Conservation (phyloP, 2,113 vertebrate genomes). For the Phylloscopus trochiloides region DNA sequence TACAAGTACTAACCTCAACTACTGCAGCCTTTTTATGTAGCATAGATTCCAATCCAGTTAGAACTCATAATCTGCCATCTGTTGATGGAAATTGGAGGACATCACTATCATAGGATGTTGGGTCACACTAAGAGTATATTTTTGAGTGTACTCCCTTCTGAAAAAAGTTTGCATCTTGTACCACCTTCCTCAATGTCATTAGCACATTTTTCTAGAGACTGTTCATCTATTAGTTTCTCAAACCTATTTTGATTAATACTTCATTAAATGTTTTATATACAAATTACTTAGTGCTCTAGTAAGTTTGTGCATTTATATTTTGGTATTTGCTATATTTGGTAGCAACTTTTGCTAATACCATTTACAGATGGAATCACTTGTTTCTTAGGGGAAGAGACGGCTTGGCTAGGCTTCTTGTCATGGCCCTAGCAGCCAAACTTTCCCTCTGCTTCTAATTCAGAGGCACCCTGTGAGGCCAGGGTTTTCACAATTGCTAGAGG, state of each 20-base stretch:
- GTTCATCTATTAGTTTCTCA: background rate
- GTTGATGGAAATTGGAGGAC: background rate
- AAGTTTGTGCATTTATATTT: background rate
- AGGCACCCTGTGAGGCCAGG: background rate
- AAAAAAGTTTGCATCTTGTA: background rate
- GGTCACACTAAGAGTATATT: background rate
- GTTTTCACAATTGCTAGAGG: background rate
- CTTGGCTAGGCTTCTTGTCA: background rate
- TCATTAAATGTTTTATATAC: background rate
- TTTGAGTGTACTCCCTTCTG: background rate
- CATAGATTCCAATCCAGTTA: background rate
- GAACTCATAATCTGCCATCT: background rate
- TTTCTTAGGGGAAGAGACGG: background rate
- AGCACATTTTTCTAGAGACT: background rate
- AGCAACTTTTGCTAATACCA: background rate
- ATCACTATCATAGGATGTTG: rapidly evolving
- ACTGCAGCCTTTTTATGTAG: background rate
- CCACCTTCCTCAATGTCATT: background rate
- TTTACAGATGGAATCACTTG: background rate
- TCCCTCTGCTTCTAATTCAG: background rate
- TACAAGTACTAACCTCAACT: background rate
- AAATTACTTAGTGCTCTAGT: background rate
- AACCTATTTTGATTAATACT: background rate
- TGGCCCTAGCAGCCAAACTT: background rate
- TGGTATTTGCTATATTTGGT: background rate